phyloP scores from a whole-genome alignment of 35 echinoderm and acorn worm species.

The Ophiothrix spiculata region DNA sequence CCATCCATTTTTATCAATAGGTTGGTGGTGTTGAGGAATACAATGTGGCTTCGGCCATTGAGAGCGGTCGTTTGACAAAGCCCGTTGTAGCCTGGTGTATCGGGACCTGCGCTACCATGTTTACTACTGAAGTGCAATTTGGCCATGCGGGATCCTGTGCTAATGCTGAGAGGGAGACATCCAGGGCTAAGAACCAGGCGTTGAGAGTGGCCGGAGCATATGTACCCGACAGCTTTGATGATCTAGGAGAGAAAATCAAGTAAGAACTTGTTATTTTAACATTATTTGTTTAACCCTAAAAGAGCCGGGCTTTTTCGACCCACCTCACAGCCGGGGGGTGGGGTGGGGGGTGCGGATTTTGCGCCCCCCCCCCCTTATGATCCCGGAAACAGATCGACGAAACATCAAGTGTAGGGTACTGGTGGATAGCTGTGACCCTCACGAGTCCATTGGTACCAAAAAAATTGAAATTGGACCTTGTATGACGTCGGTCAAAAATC shows the following conservation, averaged over 20 bases:
- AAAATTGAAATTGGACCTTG: too few species aligned
- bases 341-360: too few species aligned
- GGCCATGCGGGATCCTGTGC: conserved; percentile 95
- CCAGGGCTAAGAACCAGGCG: conserved; percentile 89
- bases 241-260: conserved; percentile 86
- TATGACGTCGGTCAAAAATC: too few species aligned
- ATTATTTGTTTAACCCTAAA: too few species aligned
- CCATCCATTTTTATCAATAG: conserved; percentile 20
- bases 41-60: conserved; percentile 71
- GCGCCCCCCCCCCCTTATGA: too few species aligned
- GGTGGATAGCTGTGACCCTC: too few species aligned
- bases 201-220: conserved; percentile 79
- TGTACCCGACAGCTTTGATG: conserved; percentile 95
- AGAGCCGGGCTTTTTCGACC: too few species aligned
- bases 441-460: too few species aligned
- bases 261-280: too few species aligned
- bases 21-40: conserved; percentile 95
- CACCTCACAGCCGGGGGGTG: too few species aligned
- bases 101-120: conserved; percentile 93
- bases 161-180: conserved; percentile 86
- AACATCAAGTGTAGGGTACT: too few species aligned
- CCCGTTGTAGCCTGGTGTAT: conserved; percentile 96
- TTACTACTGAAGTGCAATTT: conserved; percentile 95
- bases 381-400: too few species aligned
- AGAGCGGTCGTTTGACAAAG: conserved; percentile 69